A percentile compares a stretch with the other conserved stretches of the same genome.
These are phyloP conservation scores for Natator depressus DNA, from an alignment of 2,113 vertebrate species.

Conservation along the genomic window DNA sequence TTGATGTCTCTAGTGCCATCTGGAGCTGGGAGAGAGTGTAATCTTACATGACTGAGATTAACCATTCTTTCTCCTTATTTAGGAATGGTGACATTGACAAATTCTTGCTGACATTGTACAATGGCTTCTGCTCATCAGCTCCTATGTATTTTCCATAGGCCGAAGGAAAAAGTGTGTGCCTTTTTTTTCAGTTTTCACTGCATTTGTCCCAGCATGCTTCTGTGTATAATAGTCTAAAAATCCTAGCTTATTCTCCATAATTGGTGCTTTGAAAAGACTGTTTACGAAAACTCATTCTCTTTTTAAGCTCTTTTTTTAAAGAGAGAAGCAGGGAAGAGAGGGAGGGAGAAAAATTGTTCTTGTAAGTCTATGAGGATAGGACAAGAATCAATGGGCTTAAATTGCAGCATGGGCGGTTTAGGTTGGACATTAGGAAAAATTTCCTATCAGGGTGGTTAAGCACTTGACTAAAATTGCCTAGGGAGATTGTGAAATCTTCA, in stretches of 20 bases:
- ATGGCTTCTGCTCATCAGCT: neutral
- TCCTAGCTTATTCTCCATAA: neutral
- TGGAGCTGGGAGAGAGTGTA: neutral
- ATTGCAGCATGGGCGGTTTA: neutral
- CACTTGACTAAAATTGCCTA: neutral
- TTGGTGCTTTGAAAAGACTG: neutral
- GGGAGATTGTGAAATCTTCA: neutral
- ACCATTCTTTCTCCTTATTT: neutral
- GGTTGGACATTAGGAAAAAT: neutral
- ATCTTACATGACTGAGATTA: neutral
- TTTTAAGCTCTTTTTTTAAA: neutral
- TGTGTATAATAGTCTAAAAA: neutral
- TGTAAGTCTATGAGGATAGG: neutral
- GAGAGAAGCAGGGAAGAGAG: neutral
- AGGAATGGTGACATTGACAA: neutral
- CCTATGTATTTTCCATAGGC: neutral
- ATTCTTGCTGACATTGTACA: neutral
- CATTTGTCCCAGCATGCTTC: neutral
- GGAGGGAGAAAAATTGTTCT: neutral
- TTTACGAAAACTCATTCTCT: neutral
- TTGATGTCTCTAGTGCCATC: fast-evolving
- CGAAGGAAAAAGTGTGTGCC: neutral
- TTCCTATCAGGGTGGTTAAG: neutral
- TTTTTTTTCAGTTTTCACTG: neutral
- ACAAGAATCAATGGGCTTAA: neutral